Base-by-base conservation (phyloP, 2,888 invertebrate genomes). In the Cremastinae sp. region DNA sequence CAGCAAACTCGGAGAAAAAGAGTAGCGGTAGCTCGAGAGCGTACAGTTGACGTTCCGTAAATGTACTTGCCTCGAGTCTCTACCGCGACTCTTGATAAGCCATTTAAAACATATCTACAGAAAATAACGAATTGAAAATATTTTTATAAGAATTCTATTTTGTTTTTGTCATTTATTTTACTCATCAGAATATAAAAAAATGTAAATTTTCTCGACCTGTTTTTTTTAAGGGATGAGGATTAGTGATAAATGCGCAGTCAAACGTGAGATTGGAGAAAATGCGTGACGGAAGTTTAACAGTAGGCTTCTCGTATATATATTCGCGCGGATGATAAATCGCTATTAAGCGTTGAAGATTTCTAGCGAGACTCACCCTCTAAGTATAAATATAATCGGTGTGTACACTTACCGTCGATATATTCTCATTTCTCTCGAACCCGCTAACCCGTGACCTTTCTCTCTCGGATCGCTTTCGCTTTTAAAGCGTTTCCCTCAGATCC, bases 361-460 rank as follows among this genome's bases (percentile, higher is more conserved):
- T 14, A 41, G 39, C 51, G 55, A 74, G 56, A 68, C 61, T 59
- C 53, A 10, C 20, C 12, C 47, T 20, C 22, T 61, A 68, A 45
- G 20, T 66, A 55, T 51, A 20, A 51, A 28, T 28, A 28, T 28
- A 28, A 43, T 55, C 47, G 56, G 12, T 16, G 28, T 53, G 12
- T 37, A 39, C 53, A 16, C 59, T 35, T 16, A 18, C 37, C 66
- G 55, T 35, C 62, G 66, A 61, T 62, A 56, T 56, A 74, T 68
- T 74, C 56, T 74, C 56, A 74, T 69, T 69, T 39, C 43, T 51
- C 68, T 61, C 14, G 59, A 73, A 28, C 47, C 37, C 61, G 22
- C n/a, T 43, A 14, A 62, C 56, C 62, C 55, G 14, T 58, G 62
- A 69, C 43, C 62, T 74, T 74, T 64, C 58, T 16, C 10, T 74